phyloP scores from a whole-genome alignment of 2,113 vertebrate species.

The Tupaia chinensis region DNA sequence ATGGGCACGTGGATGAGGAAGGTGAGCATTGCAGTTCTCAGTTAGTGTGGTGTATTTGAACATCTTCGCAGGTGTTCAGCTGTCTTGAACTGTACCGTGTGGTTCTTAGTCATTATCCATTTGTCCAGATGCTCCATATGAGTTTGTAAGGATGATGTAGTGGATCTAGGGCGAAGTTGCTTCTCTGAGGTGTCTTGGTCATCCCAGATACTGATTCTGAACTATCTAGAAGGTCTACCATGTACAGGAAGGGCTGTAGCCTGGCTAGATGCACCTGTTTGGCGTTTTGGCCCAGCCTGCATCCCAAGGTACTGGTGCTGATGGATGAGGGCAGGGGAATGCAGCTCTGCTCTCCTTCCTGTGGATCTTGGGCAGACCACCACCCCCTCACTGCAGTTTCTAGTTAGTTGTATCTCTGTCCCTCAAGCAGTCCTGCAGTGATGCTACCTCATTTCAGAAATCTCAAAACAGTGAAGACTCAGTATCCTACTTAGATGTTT shows the following conservation, averaged over 20 bases:
- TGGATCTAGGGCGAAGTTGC: neutral
- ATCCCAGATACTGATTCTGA: too few species aligned
- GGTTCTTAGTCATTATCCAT: neutral
- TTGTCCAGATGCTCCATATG: rapidly evolving
- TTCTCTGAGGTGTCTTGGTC: rapidly evolving
- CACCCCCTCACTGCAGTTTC: rapidly evolving
- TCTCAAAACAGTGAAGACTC: rapidly evolving
- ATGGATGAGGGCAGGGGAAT: neutral
- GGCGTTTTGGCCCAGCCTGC: neutral
- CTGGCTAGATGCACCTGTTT: rapidly evolving
- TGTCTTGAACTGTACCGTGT: rapidly evolving
- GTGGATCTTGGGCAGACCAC: neutral
- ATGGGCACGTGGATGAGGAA: too few species aligned
- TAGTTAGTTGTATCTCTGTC: rapidly evolving
- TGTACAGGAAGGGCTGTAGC: rapidly evolving
- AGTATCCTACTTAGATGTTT: rapidly evolving
- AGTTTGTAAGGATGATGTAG: neutral
- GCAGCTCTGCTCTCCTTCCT: neutral
- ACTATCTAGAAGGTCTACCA: rapidly evolving
- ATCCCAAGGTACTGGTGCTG: neutral
- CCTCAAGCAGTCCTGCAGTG: neutral
- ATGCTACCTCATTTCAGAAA: rapidly evolving
- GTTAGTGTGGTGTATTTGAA: neutral
- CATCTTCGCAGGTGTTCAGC: neutral
- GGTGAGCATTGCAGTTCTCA: neutral